phyloP scores from a whole-genome alignment of 2,113 vertebrate species.

The Eurypyga helias region DNA sequence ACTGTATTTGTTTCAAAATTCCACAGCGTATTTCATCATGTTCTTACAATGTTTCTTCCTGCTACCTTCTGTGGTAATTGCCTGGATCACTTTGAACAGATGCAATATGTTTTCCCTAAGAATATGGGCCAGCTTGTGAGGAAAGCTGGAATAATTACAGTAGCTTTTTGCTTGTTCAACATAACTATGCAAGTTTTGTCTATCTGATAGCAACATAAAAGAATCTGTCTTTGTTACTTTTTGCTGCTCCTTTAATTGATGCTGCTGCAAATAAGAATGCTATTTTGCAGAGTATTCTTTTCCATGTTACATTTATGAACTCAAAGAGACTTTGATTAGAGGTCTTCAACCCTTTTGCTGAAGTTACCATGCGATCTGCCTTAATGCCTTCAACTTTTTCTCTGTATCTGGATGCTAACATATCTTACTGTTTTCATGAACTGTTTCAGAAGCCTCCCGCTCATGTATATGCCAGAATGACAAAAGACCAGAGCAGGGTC shows the following conservation, averaged over 20 bases:
- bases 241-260: background rate
- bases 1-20: slow-evolving; percentile 49
- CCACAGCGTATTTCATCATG: slow-evolving; percentile 16
- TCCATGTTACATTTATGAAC: background rate
- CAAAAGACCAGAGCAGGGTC: background rate
- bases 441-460: background rate
- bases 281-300: background rate
- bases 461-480: background rate
- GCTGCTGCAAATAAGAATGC: background rate
- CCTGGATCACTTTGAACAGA: slow-evolving; percentile 22
- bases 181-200: background rate
- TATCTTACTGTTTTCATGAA: background rate
- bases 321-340: background rate
- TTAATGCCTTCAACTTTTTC: background rate
- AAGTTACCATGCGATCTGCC: background rate
- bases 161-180: slow-evolving; percentile 19
- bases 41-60: slow-evolving; percentile 29
- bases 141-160: slow-evolving; percentile 30
- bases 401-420: background rate
- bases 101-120: background rate
- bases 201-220: background rate
- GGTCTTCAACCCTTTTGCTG: background rate
- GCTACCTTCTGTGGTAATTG: slow-evolving; percentile 47
- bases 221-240: background rate
- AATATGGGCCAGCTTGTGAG: slow-evolving; percentile 3